phyloP scores from a whole-genome alignment of 2,797 vertebrate genomes.

The Thripadectes ignobilis region DNA sequence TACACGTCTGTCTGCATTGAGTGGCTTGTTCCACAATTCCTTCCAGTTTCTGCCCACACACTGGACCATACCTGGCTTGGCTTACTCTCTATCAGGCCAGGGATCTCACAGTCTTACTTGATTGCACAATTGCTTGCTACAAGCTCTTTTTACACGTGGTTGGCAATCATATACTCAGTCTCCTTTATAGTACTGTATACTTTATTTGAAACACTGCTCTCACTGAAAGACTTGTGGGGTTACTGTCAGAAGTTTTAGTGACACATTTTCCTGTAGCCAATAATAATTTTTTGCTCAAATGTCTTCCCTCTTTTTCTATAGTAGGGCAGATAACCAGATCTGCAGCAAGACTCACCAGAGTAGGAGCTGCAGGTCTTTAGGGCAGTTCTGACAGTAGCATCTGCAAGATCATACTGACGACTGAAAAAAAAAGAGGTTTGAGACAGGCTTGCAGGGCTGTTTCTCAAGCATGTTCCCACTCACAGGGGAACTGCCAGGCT shows the following conservation, averaged over 20 bases:
- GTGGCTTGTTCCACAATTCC: background rate
- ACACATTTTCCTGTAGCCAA: fast-evolving
- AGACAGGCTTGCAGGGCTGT: background rate
- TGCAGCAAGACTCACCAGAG: background rate
- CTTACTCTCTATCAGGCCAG: background rate
- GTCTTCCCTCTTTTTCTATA: background rate
- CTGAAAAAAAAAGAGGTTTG: background rate
- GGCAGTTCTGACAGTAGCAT: background rate
- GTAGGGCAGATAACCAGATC: background rate
- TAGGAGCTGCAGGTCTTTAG: background rate
- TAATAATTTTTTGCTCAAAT: background rate
- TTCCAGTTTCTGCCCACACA: conserved; percentile 1
- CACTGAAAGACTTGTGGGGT: background rate
- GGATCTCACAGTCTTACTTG: background rate
- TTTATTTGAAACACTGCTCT: background rate
- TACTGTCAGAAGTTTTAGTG: background rate
- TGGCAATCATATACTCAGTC: background rate
- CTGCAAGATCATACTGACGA: background rate
- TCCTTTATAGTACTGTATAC: background rate
- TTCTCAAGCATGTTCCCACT: background rate
- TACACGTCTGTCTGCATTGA: background rate
- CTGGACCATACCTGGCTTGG: background rate
- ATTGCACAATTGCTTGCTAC: conserved; percentile 32
- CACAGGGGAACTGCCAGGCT: background rate
- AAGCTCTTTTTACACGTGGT: background rate